Conservation (phyloP, 1,140 invertebrate species). For the Gonatopus flavifemur region DNA sequence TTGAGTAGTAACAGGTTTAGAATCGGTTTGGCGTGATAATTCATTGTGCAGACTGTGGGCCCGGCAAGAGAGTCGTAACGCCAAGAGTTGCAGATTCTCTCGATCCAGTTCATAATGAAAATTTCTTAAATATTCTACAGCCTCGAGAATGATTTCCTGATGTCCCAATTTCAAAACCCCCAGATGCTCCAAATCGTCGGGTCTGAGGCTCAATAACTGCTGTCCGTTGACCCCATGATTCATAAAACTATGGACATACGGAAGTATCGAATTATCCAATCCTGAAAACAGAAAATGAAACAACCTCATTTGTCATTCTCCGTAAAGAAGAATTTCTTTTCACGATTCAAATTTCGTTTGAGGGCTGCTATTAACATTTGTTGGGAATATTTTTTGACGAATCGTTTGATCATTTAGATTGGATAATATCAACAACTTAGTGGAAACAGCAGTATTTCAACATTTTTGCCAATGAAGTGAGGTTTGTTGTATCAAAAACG, state of each 20-base stretch:
- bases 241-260: slow-evolving; percentile 80
- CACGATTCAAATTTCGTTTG: no score
- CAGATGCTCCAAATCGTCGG: slow-evolving; percentile 84
- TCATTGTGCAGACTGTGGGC: slow-evolving; percentile 79
- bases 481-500: no score
- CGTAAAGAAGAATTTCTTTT: no score
- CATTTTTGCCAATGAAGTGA: no score
- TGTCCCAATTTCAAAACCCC: slow-evolving; percentile 84
- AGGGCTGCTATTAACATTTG: no score
- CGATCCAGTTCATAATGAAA: slow-evolving; percentile 89
- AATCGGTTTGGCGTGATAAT: slow-evolving; percentile 63
- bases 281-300: slow-evolving; percentile 60
- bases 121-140: slow-evolving; percentile 83
- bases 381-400: no score
- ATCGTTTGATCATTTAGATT: no score
- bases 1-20: slow-evolving; percentile 74
- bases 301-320: no score
- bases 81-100: slow-evolving; percentile 87
- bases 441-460: no score
- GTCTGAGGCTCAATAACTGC: slow-evolving; percentile 77
- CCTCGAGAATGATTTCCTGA: slow-evolving; percentile 90
- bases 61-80: slow-evolving; percentile 80
- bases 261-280: slow-evolving; percentile 77
- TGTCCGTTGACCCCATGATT: slow-evolving; percentile 81
- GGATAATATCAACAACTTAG: no score